Evolutionary conservation across 2,888 invertebrate genomes (phyloP).

Genomic region (Agapetus fuscipes): DNA sequence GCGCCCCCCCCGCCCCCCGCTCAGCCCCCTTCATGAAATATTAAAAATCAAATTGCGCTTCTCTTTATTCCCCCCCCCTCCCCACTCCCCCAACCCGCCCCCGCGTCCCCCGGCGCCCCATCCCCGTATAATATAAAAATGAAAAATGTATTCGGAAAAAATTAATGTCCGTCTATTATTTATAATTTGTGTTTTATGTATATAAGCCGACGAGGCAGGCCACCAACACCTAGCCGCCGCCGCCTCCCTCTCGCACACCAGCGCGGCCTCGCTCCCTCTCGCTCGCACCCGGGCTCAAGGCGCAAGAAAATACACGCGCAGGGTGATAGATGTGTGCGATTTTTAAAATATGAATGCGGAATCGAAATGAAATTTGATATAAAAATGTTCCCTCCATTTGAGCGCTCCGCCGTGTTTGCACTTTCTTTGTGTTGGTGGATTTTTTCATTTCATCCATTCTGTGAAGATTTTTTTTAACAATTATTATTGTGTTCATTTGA

Average conservation of each 20-base stretch:
- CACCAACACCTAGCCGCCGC: constrained; percentile 5
- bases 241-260: neutral
- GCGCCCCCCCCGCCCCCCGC: constrained; percentile 32
- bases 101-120: constrained; percentile 30
- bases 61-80: constrained; percentile 45
- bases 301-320: constrained; percentile 10
- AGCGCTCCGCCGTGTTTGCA: constrained; percentile 6
- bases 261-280: constrained; percentile 1
- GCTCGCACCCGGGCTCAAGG: neutral
- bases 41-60: constrained; percentile 50
- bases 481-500: no score
- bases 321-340: constrained; percentile 15
- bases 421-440: constrained; percentile 5
- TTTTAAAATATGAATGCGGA: constrained; percentile 21
- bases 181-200: constrained; percentile 40
- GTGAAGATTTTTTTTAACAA: constrained; percentile 1
- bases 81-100: constrained; percentile 30
- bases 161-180: constrained; percentile 43
- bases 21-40: constrained; percentile 45
- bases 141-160: constrained; percentile 44
- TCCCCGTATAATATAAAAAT: constrained; percentile 39
- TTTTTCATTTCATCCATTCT: constrained; percentile 3
- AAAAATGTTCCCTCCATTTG: constrained; percentile 20
- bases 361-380: constrained; percentile 22
- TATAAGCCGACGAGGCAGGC: constrained; percentile 8